Base-by-base conservation (phyloP, 2,113 vertebrate genomes). In the Syrmaticus mikado region DNA sequence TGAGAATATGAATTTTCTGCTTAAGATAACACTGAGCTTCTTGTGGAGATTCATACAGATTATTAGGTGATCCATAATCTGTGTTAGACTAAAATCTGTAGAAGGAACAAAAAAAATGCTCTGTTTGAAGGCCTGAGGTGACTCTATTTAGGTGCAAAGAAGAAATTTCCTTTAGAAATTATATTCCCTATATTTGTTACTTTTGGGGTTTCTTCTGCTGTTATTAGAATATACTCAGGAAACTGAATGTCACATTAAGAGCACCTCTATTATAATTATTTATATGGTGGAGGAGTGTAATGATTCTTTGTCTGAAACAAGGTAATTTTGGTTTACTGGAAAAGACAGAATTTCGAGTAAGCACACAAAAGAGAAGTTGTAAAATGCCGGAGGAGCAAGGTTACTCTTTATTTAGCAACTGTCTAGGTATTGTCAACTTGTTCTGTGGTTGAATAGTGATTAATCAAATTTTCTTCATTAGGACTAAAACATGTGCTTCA, bases 291-390 rank as follows among this genome's bases (percentile, higher is more conserved):
- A 53, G 0, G 0, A 62, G 36, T 18, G 20, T 62, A 70, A 82
- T 81, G 17, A 22, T 52, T 66, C 4, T 73, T 94, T 85, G 20
- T 8, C 5, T 89, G 27, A 89, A 86, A 81, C 9, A 86, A 86
- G 21, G 8, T 64, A 28, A 79, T 77, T 68, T 90, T 88, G 13
- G 18, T 88, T 70, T 53, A 43, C 12, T 62, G 13, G 38, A 70
- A 81, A 58, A 34, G 20, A 75, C 15, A 81, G 50, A 86, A 70
- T 78, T 77, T 74, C 45, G 81, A 82, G 55, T 27, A 80, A 74
- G 1, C 5, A 45, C 20, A 66, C 17, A 62, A 48, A 76, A 74
- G 2, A n/a, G 10, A 61, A 34, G 13, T 43, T 65, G 61, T 8
- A 80, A 82, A 70, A 38, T 14, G 12, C 89, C 12, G 36, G 25